Percentiles rank a stretch among this genome's conserved stretches.
Conservation (phyloP, 2,888 invertebrate species). For the Parascotia fuliginaria region DNA sequence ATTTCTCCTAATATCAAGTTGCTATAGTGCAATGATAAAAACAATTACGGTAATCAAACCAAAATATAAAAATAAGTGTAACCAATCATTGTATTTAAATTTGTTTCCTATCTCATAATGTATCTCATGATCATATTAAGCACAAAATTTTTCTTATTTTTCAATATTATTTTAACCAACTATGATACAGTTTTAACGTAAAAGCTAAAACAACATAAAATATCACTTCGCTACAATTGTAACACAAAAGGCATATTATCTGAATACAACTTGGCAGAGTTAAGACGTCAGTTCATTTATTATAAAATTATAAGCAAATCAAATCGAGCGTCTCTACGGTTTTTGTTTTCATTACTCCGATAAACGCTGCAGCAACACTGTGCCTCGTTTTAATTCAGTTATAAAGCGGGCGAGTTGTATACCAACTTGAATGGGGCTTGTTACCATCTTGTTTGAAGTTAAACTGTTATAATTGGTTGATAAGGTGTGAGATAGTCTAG, state of each 20-base stretch:
- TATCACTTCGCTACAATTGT: too few relatives aligned
- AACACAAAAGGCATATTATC: background rate
- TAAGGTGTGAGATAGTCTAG: background rate
- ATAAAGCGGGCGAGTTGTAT: conserved; percentile 14
- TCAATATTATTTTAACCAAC: too few relatives aligned
- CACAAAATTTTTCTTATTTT: too few relatives aligned
- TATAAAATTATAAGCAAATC: conserved; percentile 54
- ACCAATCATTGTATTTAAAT: too few relatives aligned
- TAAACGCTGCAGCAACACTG: conserved; percentile 50
- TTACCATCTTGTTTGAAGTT: background rate
- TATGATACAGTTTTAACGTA: too few relatives aligned
- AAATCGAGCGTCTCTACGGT: conserved; percentile 46
- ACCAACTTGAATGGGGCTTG: background rate
- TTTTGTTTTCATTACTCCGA: conserved; percentile 66
- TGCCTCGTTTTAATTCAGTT: conserved; percentile 38
- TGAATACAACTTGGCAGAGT: background rate
- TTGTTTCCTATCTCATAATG: too few relatives aligned
- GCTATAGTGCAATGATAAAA: too few relatives aligned
- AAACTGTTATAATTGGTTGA: background rate
- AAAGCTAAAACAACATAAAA: too few relatives aligned
- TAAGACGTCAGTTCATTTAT: conserved; percentile 43
- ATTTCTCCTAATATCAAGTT: too few relatives aligned
- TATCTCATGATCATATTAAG: too few relatives aligned
- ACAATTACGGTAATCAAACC: too few relatives aligned
- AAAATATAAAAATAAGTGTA: too few relatives aligned